phyloP scores from a whole-genome alignment of 2,113 vertebrate genomes.

The Blennius ocellaris region DNA sequence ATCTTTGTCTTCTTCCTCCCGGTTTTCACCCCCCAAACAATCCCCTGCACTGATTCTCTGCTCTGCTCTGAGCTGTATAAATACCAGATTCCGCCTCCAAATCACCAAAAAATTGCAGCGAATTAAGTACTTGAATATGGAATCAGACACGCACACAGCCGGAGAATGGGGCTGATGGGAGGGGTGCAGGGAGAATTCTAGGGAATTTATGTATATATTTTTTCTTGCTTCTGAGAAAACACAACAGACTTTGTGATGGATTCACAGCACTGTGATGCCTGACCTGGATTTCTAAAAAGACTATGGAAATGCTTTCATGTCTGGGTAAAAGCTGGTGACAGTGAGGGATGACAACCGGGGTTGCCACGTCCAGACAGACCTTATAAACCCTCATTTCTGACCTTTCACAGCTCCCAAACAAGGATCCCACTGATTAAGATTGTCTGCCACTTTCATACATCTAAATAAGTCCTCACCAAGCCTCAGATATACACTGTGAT shows the following conservation, averaged over 20 bases:
- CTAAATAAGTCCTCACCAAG: constrained; percentile 56
- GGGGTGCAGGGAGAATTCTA: constrained; percentile 6
- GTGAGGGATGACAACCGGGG: constrained; percentile 8
- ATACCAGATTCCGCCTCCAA: constrained; percentile 39
- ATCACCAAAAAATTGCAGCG: constrained; percentile 53
- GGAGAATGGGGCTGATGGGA: constrained; percentile 5
- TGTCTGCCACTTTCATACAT: constrained; percentile 42
- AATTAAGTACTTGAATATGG: constrained; percentile 62
- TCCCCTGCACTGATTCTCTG: not conserved
- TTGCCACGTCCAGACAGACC: constrained; percentile 42
- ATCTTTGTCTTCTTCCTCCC: not conserved
- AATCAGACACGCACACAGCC: constrained; percentile 52
- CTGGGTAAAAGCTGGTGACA: not conserved
- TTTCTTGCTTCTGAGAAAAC: constrained; percentile 10
- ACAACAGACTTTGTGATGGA: not conserved
- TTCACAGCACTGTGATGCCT: not conserved
- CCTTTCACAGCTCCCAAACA: constrained; percentile 65
- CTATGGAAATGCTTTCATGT: not conserved
- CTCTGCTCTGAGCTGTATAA: constrained; percentile 32
- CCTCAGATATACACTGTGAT: constrained; percentile 66
- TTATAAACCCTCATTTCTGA: constrained; percentile 32
- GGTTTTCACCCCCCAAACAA: not conserved
- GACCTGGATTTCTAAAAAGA: constrained; percentile 13
- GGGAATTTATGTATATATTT: constrained; percentile 18
- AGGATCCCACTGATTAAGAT: constrained; percentile 70